Evolutionary conservation across 2,113 vertebrate genomes (phyloP), one percentile per base, ranked within the genome.

Genomic region (Podarcis raffonei): DNA sequence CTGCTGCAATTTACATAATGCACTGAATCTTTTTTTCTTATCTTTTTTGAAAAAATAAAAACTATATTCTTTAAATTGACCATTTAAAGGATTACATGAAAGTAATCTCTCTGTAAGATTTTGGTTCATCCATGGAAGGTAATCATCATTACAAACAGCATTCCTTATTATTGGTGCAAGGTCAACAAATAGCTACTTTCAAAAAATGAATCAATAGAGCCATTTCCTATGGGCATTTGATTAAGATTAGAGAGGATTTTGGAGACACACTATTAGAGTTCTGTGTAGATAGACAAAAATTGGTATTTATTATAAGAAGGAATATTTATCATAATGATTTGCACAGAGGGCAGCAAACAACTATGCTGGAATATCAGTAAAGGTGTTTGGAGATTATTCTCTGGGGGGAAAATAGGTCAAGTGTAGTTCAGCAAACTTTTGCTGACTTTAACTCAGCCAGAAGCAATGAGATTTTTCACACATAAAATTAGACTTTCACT

Each of bases 311-410:
- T 92, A 89, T 90, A 93, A 62, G 65, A 90, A 66, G 89, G 91
- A 71, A 93, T 93, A 91, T 90, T 95, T 96, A 93, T 94, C 94
- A 94, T 96, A 96, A 93, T 85, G 92, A 95, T 97, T 95, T 89
- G 92, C 69, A 94, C 93, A 94, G 90, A 91, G 84, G 90, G 90
- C 65, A 95, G 85, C 68, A 90, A 86, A 86, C 84, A 87, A 7
- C 94, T 95, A 96, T 95, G 9, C 37, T 94, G 94, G 91, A 92
- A 93, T 89, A 4, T 71, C 39, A 77, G 68, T 87, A 83, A 87
- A 90, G 76, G 89, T 32, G 80, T 90, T 94, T 74, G 2, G 32
- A 11, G 84, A 65, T 68, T 87, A 35, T 87, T 77, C 30, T 78
- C 86, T 83, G 75, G 42, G 22, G 83, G 89, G 89, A 91, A 53